These are phyloP conservation scores for Drosophila kuntzei DNA, from an alignment of 2,888 invertebrate genomes.

Conservation along the genomic window DNA sequence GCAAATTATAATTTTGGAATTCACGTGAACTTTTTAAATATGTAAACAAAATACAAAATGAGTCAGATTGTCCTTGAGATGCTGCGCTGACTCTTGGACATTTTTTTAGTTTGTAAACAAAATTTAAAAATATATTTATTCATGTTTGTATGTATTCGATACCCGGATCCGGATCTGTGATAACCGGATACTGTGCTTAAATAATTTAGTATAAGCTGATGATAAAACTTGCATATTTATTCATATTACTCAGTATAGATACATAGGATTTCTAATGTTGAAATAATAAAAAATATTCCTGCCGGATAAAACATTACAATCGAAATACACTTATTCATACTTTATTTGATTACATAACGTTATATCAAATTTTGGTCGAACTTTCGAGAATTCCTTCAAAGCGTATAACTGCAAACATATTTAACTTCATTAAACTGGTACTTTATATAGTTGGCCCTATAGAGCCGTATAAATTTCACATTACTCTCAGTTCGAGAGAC, in stretches of 20 bases:
- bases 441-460: conserved; percentile 38
- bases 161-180: conserved; percentile 1
- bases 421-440: conserved; percentile 26
- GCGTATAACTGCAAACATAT: conserved; percentile 8
- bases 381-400: conserved; percentile 22
- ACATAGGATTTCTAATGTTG: not conserved
- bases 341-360: not conserved
- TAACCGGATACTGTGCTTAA: not conserved
- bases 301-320: not conserved
- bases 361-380: conserved; percentile 7
- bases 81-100: not conserved
- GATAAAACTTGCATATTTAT: not conserved
- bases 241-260: too few species aligned
- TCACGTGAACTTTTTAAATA: conserved; percentile 2
- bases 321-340: not conserved
- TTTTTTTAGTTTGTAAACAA: conserved; percentile 1
- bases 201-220: not conserved
- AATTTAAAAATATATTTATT: not conserved
- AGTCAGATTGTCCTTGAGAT: conserved; percentile 42
- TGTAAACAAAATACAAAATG: conserved; percentile 17
- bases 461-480: conserved; percentile 13
- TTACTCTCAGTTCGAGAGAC: conserved; percentile 8
- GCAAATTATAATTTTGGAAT: not conserved
- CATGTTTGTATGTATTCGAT: not conserved
- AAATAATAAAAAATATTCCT: not conserved